Percentiles rank a stretch among this genome's conserved stretches.
phyloP scores from a whole-genome alignment of 2,797 vertebrate genomes.

The Fistularia commersonii region DNA sequence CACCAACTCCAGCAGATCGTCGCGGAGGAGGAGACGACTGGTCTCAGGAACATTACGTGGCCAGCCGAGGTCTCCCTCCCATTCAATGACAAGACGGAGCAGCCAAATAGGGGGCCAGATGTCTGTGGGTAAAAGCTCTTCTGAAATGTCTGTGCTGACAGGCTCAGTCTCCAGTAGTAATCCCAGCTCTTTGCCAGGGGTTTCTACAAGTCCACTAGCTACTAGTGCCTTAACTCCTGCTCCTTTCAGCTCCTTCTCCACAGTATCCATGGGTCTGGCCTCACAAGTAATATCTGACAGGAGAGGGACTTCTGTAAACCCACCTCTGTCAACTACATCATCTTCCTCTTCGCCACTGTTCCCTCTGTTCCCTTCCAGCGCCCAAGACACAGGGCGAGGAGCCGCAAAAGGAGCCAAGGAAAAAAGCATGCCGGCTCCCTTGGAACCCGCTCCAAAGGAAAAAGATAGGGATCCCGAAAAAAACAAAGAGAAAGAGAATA shows the following conservation, averaged over 20 bases:
- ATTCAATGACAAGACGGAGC: conserved; percentile 97
- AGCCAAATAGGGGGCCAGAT: conserved; percentile 70
- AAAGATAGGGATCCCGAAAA: conserved; percentile 88
- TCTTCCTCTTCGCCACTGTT: conserved; percentile 85
- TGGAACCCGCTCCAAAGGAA: conserved; percentile 80
- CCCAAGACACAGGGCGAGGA: conserved; percentile 71
- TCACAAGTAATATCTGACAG: conserved; percentile 79
- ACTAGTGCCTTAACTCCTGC: conserved; percentile 97
- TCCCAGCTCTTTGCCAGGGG: conserved; percentile 86
- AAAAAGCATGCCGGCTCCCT: conserved; percentile 73
- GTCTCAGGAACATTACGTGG: conserved; percentile 71
- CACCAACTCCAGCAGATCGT: conserved; percentile 61
- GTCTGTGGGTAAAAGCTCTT: conserved; percentile 55
- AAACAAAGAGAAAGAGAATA: conserved; percentile 93
- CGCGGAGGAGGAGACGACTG: conserved; percentile 74
- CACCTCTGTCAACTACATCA: conserved; percentile 73
- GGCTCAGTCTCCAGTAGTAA: conserved; percentile 83
- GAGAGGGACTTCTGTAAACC: conserved; percentile 80
- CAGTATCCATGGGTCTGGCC: conserved; percentile 77
- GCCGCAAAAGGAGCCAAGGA: conserved; percentile 80
- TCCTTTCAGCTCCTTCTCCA: conserved; percentile 84
- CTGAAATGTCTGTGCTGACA: conserved; percentile 80
- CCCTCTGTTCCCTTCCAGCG: conserved; percentile 83
- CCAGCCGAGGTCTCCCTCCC: conserved; percentile 90
- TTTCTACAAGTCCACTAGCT: conserved; percentile 82